Base-by-base conservation (phyloP, 2,113 vertebrate genomes). In the Scopus umbretta region DNA sequence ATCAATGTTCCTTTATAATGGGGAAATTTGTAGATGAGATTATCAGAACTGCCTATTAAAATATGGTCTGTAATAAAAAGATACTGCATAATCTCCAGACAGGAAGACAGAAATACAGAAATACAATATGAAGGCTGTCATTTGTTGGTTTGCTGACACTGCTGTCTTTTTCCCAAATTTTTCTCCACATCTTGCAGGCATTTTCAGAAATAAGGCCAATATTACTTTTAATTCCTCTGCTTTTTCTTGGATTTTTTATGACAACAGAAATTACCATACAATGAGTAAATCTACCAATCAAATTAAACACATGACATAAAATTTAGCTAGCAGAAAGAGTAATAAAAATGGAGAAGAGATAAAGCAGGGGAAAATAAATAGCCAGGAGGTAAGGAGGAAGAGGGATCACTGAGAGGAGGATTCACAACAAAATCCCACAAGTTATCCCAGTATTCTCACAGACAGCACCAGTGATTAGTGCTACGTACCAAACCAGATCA, bases 31-130 rank as follows among this genome's bases (percentile, higher is more conserved):
- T 79, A 93, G 92, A 95, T 75, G 72, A 68, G 72, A 79, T 94
- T 90, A 94, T 94, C 86, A 94, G 75, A 96, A 93, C 25, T 73
- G 68, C 47, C 52, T 88, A 79, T 75, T 94, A 94, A 95, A 93
- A 86, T 79, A 68, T 32, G 42, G 38, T 79, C 86, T 84, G 29
- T 62, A 86, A 78, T 80, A 93, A 74, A 94, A 95, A 79, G 59
- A 78, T 61, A 72, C n/a, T 65, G 68, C 55, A 63, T 80, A 56
- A 90, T 79, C 78, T 87, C 65, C 47, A 84, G 65, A 42, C 16
- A 84, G 76, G 38, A 91, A 88, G 65, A 52, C 32, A 86, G 70
- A 94, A 94, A 94, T 86, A 52, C 32, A 86, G 70, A 94, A 94
- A 94, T 86, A 71, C 55, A 47, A 55, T 71, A 52, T n/a, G 59